A percentile compares a stretch with the other conserved stretches of the same genome.
phyloP scores from a whole-genome alignment of 2,797 vertebrate genomes.

The Pipistrellus pipistrellus region DNA sequence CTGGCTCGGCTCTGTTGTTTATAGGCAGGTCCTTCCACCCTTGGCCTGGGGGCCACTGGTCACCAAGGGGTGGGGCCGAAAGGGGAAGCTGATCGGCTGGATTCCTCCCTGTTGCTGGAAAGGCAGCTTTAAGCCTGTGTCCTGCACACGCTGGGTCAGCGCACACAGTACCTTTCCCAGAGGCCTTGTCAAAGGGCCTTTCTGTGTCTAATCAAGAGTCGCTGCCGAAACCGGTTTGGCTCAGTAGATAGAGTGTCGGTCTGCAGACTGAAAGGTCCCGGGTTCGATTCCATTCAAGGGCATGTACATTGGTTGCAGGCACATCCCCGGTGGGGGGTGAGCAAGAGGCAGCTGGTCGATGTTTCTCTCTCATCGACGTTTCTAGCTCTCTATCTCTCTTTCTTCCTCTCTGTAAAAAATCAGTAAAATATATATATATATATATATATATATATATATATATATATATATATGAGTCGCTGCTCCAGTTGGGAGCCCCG shows the following conservation, averaged over 20 bases:
- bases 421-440: no score
- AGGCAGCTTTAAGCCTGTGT: not conserved
- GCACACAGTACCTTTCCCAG: slow-evolving; percentile 42
- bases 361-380: no score
- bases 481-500: not conserved
- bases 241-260: no score
- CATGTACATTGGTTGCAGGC: no score
- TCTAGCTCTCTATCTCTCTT: no score
- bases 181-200: slow-evolving; percentile 46
- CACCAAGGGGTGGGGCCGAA: not conserved
- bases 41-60: not conserved
- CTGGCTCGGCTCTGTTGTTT: not conserved
- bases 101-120: not conserved
- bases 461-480: not conserved
- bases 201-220: not conserved
- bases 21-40: not conserved
- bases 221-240: no score
- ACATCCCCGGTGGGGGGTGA: no score
- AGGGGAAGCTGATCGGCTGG: not conserved
- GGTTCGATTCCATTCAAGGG: no score
- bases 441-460: no score
- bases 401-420: no score
- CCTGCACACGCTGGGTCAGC: not conserved
- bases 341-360: no score
- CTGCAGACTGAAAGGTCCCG: no score